Evolutionary conservation across 2,113 vertebrate species (phyloP).

Genomic region (Heterotis niloticus): DNA sequence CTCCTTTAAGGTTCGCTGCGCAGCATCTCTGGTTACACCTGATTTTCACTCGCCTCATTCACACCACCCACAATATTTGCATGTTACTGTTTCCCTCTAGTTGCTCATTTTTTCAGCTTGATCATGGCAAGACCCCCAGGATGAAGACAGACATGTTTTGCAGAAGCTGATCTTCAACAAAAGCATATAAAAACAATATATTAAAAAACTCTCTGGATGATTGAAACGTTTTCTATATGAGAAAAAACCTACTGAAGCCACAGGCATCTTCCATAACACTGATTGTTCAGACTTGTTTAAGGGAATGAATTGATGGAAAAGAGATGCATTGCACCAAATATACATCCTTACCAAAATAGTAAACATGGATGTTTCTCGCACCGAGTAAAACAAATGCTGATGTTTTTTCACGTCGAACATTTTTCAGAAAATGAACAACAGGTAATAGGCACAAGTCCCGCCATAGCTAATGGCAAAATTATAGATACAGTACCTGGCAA

Average conservation of each 20-base stretch:
- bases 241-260: conserved; percentile 57
- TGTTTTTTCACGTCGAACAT: neutral
- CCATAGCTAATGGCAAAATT: too few relatives aligned
- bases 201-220: conserved; percentile 65
- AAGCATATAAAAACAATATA: conserved; percentile 66
- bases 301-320: neutral
- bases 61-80: neutral
- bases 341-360: neutral
- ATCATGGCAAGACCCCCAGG: conserved; percentile 55
- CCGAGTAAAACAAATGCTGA: neutral
- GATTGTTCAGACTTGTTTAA: neutral
- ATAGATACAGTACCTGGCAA: neutral
- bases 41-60: too few relatives aligned
- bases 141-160: conserved; percentile 62
- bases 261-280: conserved; percentile 36
- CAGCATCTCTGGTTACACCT: too few relatives aligned
- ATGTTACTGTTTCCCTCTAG: neutral
- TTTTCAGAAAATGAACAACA: too few relatives aligned
- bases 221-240: conserved; percentile 64
- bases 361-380: neutral
- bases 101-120: conserved; percentile 39
- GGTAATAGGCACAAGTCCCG: too few relatives aligned
- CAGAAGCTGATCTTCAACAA: conserved; percentile 72
- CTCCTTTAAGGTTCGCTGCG: too few relatives aligned
- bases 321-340: neutral